A percentile compares a stretch with the other conserved stretches of the same genome.
Conservation (phyloP, 2,888 invertebrate species). For the Nematopogon swammerdamellus region DNA sequence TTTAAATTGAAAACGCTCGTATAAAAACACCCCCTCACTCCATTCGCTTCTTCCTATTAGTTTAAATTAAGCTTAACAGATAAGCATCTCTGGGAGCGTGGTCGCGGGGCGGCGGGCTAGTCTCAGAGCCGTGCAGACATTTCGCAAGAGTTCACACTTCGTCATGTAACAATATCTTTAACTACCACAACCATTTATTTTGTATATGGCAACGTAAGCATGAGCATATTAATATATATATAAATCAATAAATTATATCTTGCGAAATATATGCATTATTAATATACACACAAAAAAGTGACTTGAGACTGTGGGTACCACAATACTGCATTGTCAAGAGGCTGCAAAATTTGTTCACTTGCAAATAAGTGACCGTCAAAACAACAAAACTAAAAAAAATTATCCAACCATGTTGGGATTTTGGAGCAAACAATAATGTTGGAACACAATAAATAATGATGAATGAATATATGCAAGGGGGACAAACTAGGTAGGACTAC, state of each 20-base stretch:
- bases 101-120: neutral
- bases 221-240: neutral
- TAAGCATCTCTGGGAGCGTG: slow-evolving; percentile 17
- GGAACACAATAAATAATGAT: too few relatives aligned
- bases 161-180: slow-evolving; percentile 13
- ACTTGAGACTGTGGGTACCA: too few relatives aligned
- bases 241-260: neutral
- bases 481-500: too few relatives aligned
- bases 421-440: slow-evolving; percentile 22
- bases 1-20: slow-evolving; percentile 33
- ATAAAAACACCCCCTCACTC: slow-evolving; percentile 22
- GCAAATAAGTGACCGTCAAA: too few relatives aligned
- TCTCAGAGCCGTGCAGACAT: neutral
- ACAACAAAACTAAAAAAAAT: too few relatives aligned
- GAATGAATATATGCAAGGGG: too few relatives aligned
- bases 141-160: neutral
- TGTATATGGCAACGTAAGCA: slow-evolving; percentile 30
- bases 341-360: too few relatives aligned
- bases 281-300: neutral
- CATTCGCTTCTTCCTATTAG: slow-evolving; percentile 17
- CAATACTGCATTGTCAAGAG: too few relatives aligned
- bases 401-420: slow-evolving; percentile 50
- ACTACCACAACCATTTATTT: slow-evolving; percentile 55
- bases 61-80: slow-evolving; percentile 56
- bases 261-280: slow-evolving; percentile 1